phyloP scores from a whole-genome alignment of 1,140 invertebrate species.

The Galendromus occidentalis region DNA sequence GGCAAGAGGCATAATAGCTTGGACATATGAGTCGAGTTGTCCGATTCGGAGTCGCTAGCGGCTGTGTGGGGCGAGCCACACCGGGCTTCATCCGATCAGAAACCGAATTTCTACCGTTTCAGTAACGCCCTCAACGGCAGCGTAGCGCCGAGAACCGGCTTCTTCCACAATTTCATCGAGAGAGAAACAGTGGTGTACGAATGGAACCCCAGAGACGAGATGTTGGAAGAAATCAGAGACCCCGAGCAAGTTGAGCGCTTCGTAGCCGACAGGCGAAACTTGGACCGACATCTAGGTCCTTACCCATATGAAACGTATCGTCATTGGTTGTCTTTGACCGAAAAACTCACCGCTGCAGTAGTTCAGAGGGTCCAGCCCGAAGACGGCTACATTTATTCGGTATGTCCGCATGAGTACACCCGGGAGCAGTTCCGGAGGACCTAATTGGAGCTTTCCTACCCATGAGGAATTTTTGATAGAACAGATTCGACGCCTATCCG shows the following conservation, averaged over 20 bases:
- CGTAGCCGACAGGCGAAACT: slow-evolving; percentile 15
- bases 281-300: slow-evolving; percentile 62
- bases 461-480: too few relatives aligned
- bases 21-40: too few relatives aligned
- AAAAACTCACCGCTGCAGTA: slow-evolving; percentile 41
- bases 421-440: too few relatives aligned
- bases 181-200: slow-evolving; percentile 63
- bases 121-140: slow-evolving; percentile 33
- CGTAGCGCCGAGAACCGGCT: slow-evolving; percentile 52
- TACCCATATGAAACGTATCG: slow-evolving; percentile 77
- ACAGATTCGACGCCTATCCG: background rate
- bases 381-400: background rate
- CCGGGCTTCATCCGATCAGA: too few relatives aligned
- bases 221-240: slow-evolving; percentile 10
- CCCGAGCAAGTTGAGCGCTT: slow-evolving; percentile 31
- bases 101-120: slow-evolving; percentile 31
- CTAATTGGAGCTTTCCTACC: too few relatives aligned
- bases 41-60: too few relatives aligned
- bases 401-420: background rate
- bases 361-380: background rate
- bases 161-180: slow-evolving; percentile 64
- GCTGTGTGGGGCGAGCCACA: too few relatives aligned
- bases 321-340: slow-evolving; percentile 63
- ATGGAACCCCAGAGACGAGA: slow-evolving; percentile 44
- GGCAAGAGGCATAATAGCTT: too few relatives aligned